Evolutionary conservation across 2,797 vertebrate genomes (phyloP).

Genomic region (Discoglossus pictus): DNA sequence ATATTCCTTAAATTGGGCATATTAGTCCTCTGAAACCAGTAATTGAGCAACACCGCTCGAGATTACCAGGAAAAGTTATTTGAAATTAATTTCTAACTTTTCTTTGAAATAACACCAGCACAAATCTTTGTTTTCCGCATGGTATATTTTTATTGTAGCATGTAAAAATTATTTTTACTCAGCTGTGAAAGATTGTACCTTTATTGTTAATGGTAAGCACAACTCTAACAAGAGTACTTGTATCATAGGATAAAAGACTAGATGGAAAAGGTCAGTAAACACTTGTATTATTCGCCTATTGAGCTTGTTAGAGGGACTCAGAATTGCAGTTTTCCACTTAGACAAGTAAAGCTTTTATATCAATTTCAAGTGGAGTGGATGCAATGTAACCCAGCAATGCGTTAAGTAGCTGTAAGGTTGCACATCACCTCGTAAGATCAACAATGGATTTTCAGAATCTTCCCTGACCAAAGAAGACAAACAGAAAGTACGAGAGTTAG

Average conservation of each 20-base stretch:
- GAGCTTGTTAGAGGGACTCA: slow-evolving; percentile 23
- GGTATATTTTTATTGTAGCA: too few relatives aligned
- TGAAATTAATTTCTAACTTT: too few relatives aligned
- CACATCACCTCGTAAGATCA: slow-evolving; percentile 20
- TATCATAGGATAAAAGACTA: not conserved
- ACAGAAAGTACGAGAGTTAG: not conserved
- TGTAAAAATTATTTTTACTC: too few relatives aligned
- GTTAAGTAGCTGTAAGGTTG: too few relatives aligned
- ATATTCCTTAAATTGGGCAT: too few relatives aligned
- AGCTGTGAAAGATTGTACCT: not conserved
- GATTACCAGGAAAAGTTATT: too few relatives aligned
- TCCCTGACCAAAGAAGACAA: slow-evolving; percentile 34
- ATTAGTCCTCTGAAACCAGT: too few relatives aligned
- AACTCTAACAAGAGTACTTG: slow-evolving; percentile 19
- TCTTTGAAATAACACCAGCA: too few relatives aligned
- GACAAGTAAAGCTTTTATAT: not conserved
- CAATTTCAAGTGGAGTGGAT: slow-evolving; percentile 21
- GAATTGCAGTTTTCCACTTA: slow-evolving; percentile 8
- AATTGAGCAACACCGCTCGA: too few relatives aligned
- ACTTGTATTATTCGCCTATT: not conserved
- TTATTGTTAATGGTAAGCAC: not conserved
- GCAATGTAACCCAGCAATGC: too few relatives aligned
- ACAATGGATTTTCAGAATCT: slow-evolving; percentile 21
- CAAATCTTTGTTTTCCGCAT: too few relatives aligned
- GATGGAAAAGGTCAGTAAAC: slow-evolving; percentile 10